phyloP scores from a whole-genome alignment of 64 coral and sea anemone genomes.

The Platygyra sinensis region DNA sequence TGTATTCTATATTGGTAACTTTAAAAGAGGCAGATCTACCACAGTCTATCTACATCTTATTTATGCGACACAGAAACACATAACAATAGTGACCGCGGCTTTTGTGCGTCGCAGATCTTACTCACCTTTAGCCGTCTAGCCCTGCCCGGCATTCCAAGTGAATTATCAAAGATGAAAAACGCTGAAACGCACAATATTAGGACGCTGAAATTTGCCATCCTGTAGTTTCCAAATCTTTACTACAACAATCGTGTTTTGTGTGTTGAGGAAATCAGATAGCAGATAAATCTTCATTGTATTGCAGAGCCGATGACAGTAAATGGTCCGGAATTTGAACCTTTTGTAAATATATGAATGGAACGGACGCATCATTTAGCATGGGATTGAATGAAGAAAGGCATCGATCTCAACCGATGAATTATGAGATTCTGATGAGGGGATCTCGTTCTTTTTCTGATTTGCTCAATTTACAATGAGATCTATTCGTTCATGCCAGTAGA shows the following conservation, averaged over 20 bases:
- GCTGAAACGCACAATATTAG: neutral
- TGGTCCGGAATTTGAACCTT: neutral
- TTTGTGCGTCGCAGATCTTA: too few relatives aligned
- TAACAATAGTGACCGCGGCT: too few relatives aligned
- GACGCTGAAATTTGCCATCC: neutral
- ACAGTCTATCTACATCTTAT: too few relatives aligned
- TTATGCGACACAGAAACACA: too few relatives aligned
- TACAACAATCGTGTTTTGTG: conserved; percentile 16
- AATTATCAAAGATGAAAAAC: neutral
- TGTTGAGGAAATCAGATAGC: neutral
- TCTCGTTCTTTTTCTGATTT: too few relatives aligned
- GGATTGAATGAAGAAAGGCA: too few relatives aligned
- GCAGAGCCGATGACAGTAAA: neutral
- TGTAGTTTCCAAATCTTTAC: neutral
- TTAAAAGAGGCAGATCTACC: too few relatives aligned
- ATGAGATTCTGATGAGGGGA: too few relatives aligned
- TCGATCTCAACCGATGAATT: too few relatives aligned
- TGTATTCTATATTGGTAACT: too few relatives aligned
- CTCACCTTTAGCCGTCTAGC: conserved; percentile 9
- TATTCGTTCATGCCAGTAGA: too few relatives aligned
- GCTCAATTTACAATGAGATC: too few relatives aligned
- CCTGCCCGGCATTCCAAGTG: conserved; percentile 13
- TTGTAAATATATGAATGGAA: neutral
- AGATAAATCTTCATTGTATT: neutral
- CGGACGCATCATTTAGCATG: neutral